Conservation (phyloP, 2,113 vertebrate species). For the Falcunculus frontatus region DNA sequence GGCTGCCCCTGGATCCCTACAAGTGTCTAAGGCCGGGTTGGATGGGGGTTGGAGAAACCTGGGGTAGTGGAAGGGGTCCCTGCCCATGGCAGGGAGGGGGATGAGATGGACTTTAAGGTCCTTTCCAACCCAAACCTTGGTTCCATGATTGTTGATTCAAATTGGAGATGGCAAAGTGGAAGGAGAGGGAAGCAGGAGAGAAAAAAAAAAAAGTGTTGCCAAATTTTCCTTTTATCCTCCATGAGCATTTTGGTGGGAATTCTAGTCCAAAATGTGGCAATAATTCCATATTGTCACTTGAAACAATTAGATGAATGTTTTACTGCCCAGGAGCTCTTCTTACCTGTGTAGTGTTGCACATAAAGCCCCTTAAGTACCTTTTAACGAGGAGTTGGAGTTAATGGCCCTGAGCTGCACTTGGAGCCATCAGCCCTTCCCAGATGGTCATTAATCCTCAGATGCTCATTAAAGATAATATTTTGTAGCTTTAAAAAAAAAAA, state of each 20-base stretch:
- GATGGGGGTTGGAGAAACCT: not conserved
- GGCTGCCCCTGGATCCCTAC: not conserved
- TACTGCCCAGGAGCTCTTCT: not conserved
- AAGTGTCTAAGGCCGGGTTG: not conserved
- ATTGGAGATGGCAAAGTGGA: not conserved
- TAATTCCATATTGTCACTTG: not conserved
- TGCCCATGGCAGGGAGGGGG: not conserved
- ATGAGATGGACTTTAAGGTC: not conserved
- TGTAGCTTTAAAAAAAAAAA: not conserved
- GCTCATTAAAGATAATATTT: not conserved
- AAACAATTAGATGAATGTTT: not conserved
- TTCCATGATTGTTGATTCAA: not conserved
- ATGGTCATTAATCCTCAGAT: not conserved
- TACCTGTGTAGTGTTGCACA: not conserved
- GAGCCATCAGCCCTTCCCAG: not conserved
- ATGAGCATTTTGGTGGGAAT: not conserved
- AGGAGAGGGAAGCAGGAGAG: rapidly evolving
- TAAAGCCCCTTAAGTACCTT: not conserved
- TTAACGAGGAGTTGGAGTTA: not conserved
- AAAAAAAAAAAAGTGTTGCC: rapidly evolving
- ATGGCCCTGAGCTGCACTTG: not conserved
- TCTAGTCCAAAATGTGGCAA: not conserved
- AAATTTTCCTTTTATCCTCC: not conserved
- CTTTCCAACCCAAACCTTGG: not conserved
- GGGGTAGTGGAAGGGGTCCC: not conserved